Percentiles rank a stretch among this genome's conserved stretches.
These are phyloP conservation scores for Catharus ustulatus DNA, from an alignment of 2,797 vertebrate species.

Conservation along the genomic window DNA sequence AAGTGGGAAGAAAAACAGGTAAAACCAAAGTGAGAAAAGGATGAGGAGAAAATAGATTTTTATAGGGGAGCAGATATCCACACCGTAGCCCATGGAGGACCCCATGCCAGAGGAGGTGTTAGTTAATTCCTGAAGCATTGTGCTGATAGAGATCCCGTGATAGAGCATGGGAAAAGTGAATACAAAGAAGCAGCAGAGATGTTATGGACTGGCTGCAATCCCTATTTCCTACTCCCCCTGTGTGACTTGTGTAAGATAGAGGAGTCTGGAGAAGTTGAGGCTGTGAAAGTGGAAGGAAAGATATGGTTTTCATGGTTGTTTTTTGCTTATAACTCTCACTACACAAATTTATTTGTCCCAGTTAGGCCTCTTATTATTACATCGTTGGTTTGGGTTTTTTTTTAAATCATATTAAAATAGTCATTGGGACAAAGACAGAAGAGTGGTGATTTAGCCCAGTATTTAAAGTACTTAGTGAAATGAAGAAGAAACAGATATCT, in stretches of 20 bases:
- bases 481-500: neutral
- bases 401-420: neutral
- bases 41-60: neutral
- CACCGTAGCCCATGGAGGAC: rapidly evolving
- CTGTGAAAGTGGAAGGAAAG: neutral
- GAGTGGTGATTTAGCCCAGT: neutral
- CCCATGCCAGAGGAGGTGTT: rapidly evolving
- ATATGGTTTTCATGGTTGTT: neutral
- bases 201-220: neutral
- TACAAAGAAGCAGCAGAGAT: neutral
- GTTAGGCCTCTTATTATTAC: neutral
- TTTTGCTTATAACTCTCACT: neutral
- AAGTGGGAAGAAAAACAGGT: neutral
- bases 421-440: neutral
- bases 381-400: neutral
- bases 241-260: neutral
- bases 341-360: neutral
- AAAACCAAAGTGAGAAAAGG: neutral
- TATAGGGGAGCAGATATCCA: neutral
- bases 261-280: neutral
- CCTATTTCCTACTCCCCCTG: neutral
- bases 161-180: neutral
- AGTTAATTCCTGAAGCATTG: neutral
- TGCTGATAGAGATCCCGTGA: neutral
- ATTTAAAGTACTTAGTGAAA: neutral